Conservation (phyloP, 2,113 vertebrate genomes). For the Pogonocichla stellata region DNA sequence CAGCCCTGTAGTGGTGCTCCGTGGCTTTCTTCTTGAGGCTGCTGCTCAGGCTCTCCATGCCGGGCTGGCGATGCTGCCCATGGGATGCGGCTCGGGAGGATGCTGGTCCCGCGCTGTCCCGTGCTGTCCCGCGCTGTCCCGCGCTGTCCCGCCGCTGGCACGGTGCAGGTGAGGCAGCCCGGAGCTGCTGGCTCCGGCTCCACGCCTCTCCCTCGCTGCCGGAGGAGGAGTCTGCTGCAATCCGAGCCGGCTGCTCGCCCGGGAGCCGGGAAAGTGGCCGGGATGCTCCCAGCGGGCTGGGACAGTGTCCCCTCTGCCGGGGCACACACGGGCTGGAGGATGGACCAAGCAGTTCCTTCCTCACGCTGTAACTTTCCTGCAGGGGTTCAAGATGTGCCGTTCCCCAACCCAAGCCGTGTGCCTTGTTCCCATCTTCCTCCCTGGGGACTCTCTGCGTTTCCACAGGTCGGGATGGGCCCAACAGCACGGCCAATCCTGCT, state of each 20-base stretch:
- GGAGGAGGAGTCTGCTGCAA: slow-evolving; percentile 47
- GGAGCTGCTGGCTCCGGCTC: neutral
- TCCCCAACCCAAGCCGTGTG: rapidly evolving
- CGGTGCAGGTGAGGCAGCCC: neutral
- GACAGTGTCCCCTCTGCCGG: rapidly evolving
- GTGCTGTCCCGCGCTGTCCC: neutral
- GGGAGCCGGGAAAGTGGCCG: neutral
- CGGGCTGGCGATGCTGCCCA: neutral
- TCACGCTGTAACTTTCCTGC: rapidly evolving
- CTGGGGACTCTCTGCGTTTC: neutral
- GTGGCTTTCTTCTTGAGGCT: slow-evolving; percentile 74
- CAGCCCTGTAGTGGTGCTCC: slow-evolving; percentile 77
- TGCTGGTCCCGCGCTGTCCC: neutral
- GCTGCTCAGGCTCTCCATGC: slow-evolving; percentile 74
- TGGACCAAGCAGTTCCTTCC: neutral
- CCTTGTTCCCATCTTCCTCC: neutral
- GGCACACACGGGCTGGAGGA: rapidly evolving
- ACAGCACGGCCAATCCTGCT: rapidly evolving
- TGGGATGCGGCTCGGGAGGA: neutral
- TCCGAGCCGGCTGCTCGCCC: neutral
- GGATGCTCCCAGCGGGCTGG: neutral
- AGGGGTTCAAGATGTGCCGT: rapidly evolving
- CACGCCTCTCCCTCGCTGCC: neutral
- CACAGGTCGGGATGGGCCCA: neutral
- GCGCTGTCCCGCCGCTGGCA: neutral